Evolutionary conservation across 1,140 invertebrate genomes (phyloP).

Genomic region (Megalopta genalis): DNA sequence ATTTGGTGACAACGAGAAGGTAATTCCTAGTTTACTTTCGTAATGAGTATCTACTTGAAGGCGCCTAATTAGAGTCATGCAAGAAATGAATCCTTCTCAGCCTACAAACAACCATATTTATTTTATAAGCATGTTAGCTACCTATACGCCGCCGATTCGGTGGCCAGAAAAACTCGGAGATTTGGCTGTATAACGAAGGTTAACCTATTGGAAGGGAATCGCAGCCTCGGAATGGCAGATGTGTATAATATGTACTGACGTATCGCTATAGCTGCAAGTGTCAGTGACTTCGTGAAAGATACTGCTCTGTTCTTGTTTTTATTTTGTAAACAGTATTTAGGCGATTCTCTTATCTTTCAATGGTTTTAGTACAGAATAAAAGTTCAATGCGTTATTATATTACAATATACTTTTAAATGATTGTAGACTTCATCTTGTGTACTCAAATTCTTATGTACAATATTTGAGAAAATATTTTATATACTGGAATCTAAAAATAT

Average conservation of each 20-base stretch:
- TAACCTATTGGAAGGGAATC: constrained; percentile 58
- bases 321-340: not conserved
- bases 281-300: constrained; percentile 31
- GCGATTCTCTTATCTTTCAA: not conserved
- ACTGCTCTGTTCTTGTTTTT: constrained; percentile 20
- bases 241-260: constrained; percentile 36
- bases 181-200: constrained; percentile 60
- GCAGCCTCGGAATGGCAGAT: constrained; percentile 56
- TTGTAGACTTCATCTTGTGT: too few species aligned
- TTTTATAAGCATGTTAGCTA: constrained; percentile 49
- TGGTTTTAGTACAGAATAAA: not conserved
- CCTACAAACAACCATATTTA: constrained; percentile 16
- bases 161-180: constrained; percentile 42
- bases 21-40: constrained; percentile 56
- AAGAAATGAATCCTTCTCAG: not conserved
- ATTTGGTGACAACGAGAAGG: constrained; percentile 77
- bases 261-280: constrained; percentile 21
- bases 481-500: not conserved
- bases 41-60: too few species aligned
- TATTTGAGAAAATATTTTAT: not conserved
- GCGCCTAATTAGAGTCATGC: not conserved
- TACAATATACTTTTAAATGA: not conserved
- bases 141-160: constrained; percentile 60
- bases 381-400: not conserved
- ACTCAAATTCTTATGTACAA: not conserved